Evolutionary conservation across 2,113 vertebrate genomes (phyloP), one percentile per base, ranked within the genome.

Genomic region (Sorex fumeus): DNA sequence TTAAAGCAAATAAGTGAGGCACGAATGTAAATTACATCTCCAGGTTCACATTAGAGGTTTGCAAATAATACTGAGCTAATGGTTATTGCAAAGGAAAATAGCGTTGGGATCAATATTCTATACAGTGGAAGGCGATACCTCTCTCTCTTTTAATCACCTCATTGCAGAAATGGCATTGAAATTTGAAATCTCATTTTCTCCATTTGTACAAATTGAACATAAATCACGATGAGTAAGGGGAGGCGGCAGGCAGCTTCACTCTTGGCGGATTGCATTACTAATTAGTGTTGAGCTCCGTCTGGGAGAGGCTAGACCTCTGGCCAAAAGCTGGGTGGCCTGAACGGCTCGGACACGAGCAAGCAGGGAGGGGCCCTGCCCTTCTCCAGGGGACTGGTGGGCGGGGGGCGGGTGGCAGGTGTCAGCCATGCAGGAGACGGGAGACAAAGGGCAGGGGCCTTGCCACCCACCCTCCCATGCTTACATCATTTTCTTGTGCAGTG

Each of bases 1-100:
- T 98, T 98, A 98, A 98, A 98, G 98, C 98, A 98, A 98, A 98
- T 98, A 98, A 98, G 97, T 97, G 97, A 98, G 97, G 97, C 98
- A 98, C 97, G 97, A 98, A 98, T 98, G 98, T 98, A 98, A 98
- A 98, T 98, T 98, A 98, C 97, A 98, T 98, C 98, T 98, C 97
- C 97, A 97, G 97, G 98, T 98, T 98, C 98, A 96, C 98, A 98
- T 98, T 98, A 97, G 97, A 98, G 97, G 97, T 98, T 98, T 98
- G 98, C 98, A 98, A 98, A 98, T 98, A 98, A 98, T 98, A 97
- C 97, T 96, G 97, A 98, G 97, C 98, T 99, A 99, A 99, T 99
- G 99, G 99, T 99, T 99, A 99, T 99, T 99, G 99, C 98, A 96
- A 98, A 99, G 98, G 99, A 98, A 99, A 99, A 99, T 99, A 98